phyloP scores from a whole-genome alignment of 1,140 invertebrate species.

The Drosophila ogumai region DNA sequence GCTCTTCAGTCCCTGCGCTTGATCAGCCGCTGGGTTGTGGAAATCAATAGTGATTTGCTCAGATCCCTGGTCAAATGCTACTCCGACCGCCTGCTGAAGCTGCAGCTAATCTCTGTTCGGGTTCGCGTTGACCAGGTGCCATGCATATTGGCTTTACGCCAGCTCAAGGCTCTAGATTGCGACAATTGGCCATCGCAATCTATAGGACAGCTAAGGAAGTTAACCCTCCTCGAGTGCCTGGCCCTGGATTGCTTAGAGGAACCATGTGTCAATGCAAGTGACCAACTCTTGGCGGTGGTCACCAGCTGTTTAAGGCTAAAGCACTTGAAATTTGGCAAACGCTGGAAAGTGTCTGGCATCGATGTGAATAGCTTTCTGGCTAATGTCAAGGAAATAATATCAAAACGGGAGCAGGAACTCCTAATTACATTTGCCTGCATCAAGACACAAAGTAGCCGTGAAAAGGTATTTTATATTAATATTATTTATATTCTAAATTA shows the following conservation, averaged over 20 bases:
- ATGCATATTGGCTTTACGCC: slow-evolving; percentile 25
- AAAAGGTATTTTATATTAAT: slow-evolving; percentile 11
- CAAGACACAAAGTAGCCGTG: background rate
- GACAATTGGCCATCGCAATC: slow-evolving; percentile 47
- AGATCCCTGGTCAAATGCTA: slow-evolving; percentile 35
- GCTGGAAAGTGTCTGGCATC: slow-evolving; percentile 16
- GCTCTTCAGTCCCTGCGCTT: slow-evolving; percentile 44
- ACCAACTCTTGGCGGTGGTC: slow-evolving; percentile 33
- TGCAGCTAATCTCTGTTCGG: slow-evolving; percentile 39
- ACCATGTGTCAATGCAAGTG: background rate
- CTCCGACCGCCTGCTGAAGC: slow-evolving; percentile 33
- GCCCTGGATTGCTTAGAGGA: slow-evolving; percentile 39
- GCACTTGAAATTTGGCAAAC: slow-evolving; percentile 52
- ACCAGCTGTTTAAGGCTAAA: slow-evolving; percentile 32
- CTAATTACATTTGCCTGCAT: slow-evolving; percentile 30
- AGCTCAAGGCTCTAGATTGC: slow-evolving; percentile 44
- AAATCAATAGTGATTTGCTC: slow-evolving; percentile 39
- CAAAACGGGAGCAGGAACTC: slow-evolving; percentile 8
- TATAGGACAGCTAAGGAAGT: slow-evolving; percentile 15
- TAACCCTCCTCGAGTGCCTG: slow-evolving; percentile 49
- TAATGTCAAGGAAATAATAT: background rate
- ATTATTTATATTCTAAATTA: too few species aligned
- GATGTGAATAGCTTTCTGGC: slow-evolving; percentile 30
- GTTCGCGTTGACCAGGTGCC: slow-evolving; percentile 34
- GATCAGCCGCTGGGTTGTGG: slow-evolving; percentile 21